These are phyloP conservation scores for Oscheius sp. DNA, from an alignment of 2,888 invertebrate genomes.

Conservation along the genomic window DNA sequence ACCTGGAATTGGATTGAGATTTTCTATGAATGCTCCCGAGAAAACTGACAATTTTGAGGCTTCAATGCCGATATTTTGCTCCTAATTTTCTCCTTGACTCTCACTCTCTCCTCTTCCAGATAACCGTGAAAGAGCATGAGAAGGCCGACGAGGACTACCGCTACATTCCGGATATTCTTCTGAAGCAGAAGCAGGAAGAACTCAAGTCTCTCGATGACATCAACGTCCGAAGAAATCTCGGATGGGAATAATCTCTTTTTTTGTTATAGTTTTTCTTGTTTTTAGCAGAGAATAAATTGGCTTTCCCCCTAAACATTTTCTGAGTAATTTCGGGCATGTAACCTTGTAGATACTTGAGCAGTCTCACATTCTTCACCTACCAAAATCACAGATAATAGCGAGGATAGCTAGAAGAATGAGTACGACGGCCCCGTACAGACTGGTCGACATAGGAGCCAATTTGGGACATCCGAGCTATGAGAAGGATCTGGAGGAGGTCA, in stretches of 20 bases:
- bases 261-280: constrained; percentile 10
- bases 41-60: no score
- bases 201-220: constrained; percentile 70
- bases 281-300: constrained; percentile 12
- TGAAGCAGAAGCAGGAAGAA: constrained; percentile 69
- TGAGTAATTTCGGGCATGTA: neutral
- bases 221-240: constrained; percentile 64
- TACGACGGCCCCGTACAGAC: constrained; percentile 48
- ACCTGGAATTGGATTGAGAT: no score
- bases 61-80: no score
- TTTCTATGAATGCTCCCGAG: no score
- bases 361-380: neutral
- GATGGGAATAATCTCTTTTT: constrained; percentile 65
- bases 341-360: neutral
- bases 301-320: neutral
- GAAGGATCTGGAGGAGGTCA: constrained; percentile 60
- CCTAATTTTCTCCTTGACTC: no score
- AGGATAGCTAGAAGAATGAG: neutral
- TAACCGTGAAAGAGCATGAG: constrained; percentile 70
- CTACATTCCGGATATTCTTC: constrained; percentile 68
- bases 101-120: constrained; percentile 37
- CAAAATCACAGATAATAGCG: neutral
- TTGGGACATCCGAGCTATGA: constrained; percentile 64
- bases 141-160: constrained; percentile 69
- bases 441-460: constrained; percentile 72